Conservation (phyloP, 2,113 vertebrate genomes). For the Labeo catla region DNA sequence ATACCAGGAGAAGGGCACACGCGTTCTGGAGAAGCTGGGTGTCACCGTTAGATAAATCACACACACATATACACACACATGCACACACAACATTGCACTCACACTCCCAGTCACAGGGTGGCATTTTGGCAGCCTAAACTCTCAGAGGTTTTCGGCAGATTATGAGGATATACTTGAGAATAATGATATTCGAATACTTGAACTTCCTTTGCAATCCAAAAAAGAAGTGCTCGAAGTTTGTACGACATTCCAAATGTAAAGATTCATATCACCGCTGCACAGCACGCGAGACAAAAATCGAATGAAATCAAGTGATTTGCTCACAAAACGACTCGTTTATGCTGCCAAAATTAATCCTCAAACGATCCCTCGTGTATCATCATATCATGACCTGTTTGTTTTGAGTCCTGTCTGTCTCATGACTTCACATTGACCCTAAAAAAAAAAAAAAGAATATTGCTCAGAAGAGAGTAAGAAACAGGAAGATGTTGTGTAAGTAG, state of each 20-base stretch:
- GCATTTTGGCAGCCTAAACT: constrained; percentile 55
- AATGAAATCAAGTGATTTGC: not conserved
- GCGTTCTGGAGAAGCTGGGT: constrained; percentile 92
- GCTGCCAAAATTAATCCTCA: constrained; percentile 51
- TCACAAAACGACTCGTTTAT: constrained; percentile 37
- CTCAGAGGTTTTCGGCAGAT: constrained; percentile 6
- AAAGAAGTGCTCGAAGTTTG: constrained; percentile 28
- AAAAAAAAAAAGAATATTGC: not conserved
- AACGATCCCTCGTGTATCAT: not conserved
- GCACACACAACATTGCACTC: constrained; percentile 51
- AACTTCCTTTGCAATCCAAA: constrained; percentile 47
- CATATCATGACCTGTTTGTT: constrained; percentile 16
- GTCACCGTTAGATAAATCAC: constrained; percentile 92
- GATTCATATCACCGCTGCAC: not conserved
- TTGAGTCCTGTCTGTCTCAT: not conserved
- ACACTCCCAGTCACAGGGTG: constrained; percentile 44
- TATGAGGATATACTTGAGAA: constrained; percentile 40
- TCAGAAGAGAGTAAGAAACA: not conserved
- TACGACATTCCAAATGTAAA: constrained; percentile 37
- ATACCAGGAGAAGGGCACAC: constrained; percentile 90
- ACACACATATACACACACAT: constrained; percentile 50
- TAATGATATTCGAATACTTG: constrained; percentile 49
- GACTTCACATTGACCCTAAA: not conserved
- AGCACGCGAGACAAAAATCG: not conserved
- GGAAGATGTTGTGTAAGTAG: not conserved